phyloP scores from a whole-genome alignment of 2,113 vertebrate species.

The Silurus asotus region DNA sequence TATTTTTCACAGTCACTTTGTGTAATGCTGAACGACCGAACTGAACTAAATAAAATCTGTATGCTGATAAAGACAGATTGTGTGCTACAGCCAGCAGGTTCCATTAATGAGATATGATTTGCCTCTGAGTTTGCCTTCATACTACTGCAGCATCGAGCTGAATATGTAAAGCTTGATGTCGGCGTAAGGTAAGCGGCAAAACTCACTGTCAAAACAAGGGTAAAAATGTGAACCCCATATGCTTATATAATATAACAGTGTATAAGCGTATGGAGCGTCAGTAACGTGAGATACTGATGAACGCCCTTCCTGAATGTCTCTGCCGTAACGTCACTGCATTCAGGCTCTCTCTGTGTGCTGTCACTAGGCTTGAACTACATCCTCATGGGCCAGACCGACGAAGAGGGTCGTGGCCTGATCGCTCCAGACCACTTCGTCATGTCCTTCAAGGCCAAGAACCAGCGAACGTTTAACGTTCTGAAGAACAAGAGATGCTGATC shows the following conservation, averaged over 20 bases:
- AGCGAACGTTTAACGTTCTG: conserved; percentile 83
- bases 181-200: conserved; percentile 64
- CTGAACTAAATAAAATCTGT: neutral
- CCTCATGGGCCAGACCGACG: conserved; percentile 94
- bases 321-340: conserved; percentile 76
- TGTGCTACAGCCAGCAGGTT: neutral
- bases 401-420: conserved; percentile 87
- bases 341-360: conserved; percentile 75
- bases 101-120: conserved; percentile 44
- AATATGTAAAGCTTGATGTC: conserved; percentile 26
- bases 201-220: conserved; percentile 55
- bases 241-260: conserved; percentile 59
- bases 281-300: conserved; percentile 59
- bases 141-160: conserved; percentile 35
- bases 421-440: conserved; percentile 88
- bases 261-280: conserved; percentile 59
- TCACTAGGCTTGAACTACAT: conserved; percentile 93
- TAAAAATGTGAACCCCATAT: conserved; percentile 30
- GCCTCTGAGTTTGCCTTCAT: conserved; percentile 67
- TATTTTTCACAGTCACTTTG: neutral
- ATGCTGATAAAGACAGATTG: neutral
- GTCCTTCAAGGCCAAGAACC: conserved; percentile 92
- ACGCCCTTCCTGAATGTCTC: conserved; percentile 73
- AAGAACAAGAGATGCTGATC: conserved; percentile 87
- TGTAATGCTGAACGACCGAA: neutral